A percentile compares a stretch with the other conserved stretches of the same genome.
Conservation (phyloP, 1,140 invertebrate genomes). For the Drosophila orosa region DNA sequence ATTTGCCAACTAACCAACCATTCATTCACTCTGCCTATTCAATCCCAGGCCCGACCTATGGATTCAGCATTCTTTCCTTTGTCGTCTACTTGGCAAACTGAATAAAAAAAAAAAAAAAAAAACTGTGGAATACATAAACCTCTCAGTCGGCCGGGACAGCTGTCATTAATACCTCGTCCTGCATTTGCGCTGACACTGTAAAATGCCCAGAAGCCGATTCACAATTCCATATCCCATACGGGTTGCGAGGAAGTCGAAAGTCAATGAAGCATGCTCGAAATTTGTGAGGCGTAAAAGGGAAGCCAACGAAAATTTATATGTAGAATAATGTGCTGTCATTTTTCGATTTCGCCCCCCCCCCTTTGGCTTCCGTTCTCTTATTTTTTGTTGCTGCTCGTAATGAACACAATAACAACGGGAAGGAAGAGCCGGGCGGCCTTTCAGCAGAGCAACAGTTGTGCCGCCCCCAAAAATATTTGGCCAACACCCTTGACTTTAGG, state of each 20-base stretch:
- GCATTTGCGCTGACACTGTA: conserved; percentile 65
- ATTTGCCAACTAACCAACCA: conserved; percentile 3
- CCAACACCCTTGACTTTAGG: conserved; percentile 3
- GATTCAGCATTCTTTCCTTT: neutral
- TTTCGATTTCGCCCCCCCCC: conserved; percentile 35
- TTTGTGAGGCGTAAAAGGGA: conserved; percentile 69
- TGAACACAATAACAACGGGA: conserved; percentile 40
- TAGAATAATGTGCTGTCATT: conserved; percentile 63
- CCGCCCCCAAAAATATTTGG: conserved; percentile 5
- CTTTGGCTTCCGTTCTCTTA: neutral
- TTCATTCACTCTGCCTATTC: conserved; percentile 14
- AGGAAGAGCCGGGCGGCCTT: neutral
- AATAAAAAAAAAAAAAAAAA: neutral
- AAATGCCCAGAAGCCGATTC: conserved; percentile 56
- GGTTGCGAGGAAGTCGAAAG: conserved; percentile 56
- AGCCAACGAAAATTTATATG: conserved; percentile 52
- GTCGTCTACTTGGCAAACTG: conserved; percentile 16
- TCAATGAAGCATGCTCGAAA: conserved; percentile 76
- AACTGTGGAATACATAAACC: conserved; percentile 15
- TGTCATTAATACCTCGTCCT: conserved; percentile 74
- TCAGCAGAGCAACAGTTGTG: conserved; percentile 55
- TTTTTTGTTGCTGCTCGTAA: conserved; percentile 41
- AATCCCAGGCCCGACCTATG: neutral
- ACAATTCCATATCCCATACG: conserved; percentile 20
- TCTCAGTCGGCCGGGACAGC: conserved; percentile 33